These are phyloP conservation scores for Octomys mimax DNA, from an alignment of 2,797 vertebrate genomes.

Conservation along the genomic window DNA sequence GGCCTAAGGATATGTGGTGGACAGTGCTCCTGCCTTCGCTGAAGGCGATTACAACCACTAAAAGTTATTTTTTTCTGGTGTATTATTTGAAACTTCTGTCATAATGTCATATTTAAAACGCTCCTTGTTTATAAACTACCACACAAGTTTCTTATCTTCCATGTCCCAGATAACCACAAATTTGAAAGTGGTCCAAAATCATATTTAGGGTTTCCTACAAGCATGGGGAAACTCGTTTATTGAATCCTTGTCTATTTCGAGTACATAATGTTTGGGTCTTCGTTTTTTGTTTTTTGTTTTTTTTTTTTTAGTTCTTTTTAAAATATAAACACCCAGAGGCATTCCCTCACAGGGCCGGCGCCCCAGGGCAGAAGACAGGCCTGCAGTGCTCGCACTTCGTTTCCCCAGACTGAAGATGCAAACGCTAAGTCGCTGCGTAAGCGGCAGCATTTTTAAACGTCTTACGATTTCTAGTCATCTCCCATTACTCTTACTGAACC, in stretches of 20 bases:
- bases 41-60: constrained; percentile 24
- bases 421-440: not conserved
- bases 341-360: constrained; percentile 69
- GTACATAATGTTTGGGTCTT: constrained; percentile 38
- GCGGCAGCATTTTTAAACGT: not conserved
- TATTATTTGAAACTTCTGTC: constrained; percentile 44
- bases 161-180: constrained; percentile 73
- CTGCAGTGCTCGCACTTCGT: not conserved
- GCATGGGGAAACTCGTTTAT: constrained; percentile 64
- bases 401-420: not conserved
- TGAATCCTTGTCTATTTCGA: constrained; percentile 13
- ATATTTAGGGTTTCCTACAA: constrained; percentile 57
- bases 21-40: constrained; percentile 64
- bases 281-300: constrained; percentile 12
- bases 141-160: constrained; percentile 81
- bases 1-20: constrained; percentile 69
- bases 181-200: constrained; percentile 64
- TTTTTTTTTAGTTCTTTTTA: constrained; percentile 59
- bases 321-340: constrained; percentile 76
- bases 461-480: not conserved
- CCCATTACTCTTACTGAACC: not conserved
- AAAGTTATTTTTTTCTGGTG: constrained; percentile 70
- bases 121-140: constrained; percentile 13
- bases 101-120: constrained; percentile 40
- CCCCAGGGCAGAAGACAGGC: not conserved